A percentile compares a stretch with the other conserved stretches of the same genome.
Conservation (phyloP, 2,113 vertebrate species). For the Echinops telfairi region DNA sequence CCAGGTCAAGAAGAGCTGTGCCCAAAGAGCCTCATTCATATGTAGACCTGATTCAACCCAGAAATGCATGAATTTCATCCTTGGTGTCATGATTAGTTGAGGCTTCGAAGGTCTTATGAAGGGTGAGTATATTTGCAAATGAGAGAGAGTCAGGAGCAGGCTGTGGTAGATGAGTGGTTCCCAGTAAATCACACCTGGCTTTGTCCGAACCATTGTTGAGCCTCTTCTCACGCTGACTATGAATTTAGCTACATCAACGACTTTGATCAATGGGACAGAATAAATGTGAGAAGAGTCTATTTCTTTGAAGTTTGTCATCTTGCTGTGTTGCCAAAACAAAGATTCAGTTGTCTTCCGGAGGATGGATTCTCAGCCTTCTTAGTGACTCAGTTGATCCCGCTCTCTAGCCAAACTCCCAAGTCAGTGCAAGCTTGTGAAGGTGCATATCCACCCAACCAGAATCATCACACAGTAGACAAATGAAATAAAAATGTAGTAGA, state of each 20-base stretch:
- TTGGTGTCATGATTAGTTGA: background rate
- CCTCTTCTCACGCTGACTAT: background rate
- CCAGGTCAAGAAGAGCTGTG: background rate
- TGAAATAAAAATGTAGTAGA: background rate
- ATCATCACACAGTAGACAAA: background rate
- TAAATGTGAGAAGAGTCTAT: background rate
- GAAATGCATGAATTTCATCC: background rate
- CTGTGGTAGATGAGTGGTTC: background rate
- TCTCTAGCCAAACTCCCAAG: background rate
- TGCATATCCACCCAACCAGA: background rate
- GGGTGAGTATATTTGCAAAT: background rate
- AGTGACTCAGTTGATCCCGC: background rate
- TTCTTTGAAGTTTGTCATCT: background rate
- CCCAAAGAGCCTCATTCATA: background rate
- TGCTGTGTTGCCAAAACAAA: background rate
- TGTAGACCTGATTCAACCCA: background rate
- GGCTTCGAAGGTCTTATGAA: background rate
- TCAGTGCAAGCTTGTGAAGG: accelerated
- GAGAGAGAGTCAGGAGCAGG: background rate
- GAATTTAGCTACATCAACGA: background rate
- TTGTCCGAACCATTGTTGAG: background rate
- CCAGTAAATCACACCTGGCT: background rate
- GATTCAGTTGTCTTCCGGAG: background rate
- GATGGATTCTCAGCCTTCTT: background rate
- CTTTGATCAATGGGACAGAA: background rate